Base-by-base conservation (phyloP, 2,888 invertebrate genomes). In the Acrobasis repandana region DNA sequence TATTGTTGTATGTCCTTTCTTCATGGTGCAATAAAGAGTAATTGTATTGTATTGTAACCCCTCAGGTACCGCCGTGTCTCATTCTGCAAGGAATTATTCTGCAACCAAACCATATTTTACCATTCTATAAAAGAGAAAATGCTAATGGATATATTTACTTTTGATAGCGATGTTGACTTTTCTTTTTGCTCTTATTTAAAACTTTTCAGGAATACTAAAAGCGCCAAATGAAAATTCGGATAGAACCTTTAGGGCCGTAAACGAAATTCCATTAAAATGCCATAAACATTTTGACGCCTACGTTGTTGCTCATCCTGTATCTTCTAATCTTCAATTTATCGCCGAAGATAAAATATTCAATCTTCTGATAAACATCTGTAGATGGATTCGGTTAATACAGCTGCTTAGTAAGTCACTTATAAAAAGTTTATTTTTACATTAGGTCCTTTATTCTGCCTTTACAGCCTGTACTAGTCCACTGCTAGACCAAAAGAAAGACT, bases 291-390 rank as follows among this genome's bases (percentile, higher is more conserved):
- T 56, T 49, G 3, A 20, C 43, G 56, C 56, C 18, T 56, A 43
- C 46, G 43, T 56, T 56, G 33, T 46, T 15, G 28, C 46, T 46
- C 56, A 56, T 43, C 56, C 20, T 56, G 46, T 56, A 56, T 43
- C 56, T 20, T 43, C 9, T 46, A 56, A 56, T 56, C 56, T 56
- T 56, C 56, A 56, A 46, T 56, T 56, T 56, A 56, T 56, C 56
- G 43, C 15, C 20, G 56, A 28, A 46, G 56, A 56, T 56, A 56
- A 56, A 56, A 56, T 50, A 50, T 50, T 50, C 50, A 50, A 50
- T 50, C 50, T 50, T 50, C 50, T 28, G 50, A 50, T 50, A 50
- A 4, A 28, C 11, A 50, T 50, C 50, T 50, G 6, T 20, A 11
- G 56, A 16, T 56, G 43, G 56, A 43, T 50, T 50, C 28, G 6